These are phyloP conservation scores for mouse (Mus musculus) DNA, from an alignment of 2,113 vertebrate genomes.

Conservation along the genomic window GRCm39 chr9:65061501-65062000, in stretches of 20 bases:
- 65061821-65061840: background rate
- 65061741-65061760: background rate
- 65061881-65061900: background rate
- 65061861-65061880: background rate
- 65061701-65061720: background rate
- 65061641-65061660: no score
- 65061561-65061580: background rate
- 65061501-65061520: background rate
- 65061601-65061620: background rate
- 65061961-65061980: conserved; percentile 2
- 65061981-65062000: background rate
- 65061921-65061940: background rate
- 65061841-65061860: background rate
- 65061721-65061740: background rate
- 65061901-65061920: background rate
- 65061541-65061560: background rate
- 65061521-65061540: background rate
- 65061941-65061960: background rate
- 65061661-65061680: background rate
- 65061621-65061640: background rate
- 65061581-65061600: background rate
- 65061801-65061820: background rate
- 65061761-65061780: background rate
- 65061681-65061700: background rate
- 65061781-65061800: background rate